These are phyloP conservation scores for Syngnathus floridae DNA, from an alignment of 2,113 vertebrate genomes.

Conservation along the genomic window DNA sequence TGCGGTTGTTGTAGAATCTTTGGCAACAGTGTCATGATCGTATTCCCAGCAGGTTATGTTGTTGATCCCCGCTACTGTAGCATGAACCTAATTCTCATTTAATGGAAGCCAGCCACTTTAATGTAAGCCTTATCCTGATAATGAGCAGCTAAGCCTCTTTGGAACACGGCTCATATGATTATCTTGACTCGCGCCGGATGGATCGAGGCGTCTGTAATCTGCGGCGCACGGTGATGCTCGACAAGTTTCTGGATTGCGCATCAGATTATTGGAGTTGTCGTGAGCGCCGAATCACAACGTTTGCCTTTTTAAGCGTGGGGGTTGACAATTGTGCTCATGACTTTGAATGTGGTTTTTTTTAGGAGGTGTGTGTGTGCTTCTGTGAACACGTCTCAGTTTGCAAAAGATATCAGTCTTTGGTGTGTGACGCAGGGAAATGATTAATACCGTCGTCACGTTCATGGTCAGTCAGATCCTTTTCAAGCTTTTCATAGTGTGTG, in stretches of 20 bases:
- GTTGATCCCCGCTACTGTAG: slow-evolving; percentile 20
- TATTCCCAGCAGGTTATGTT: neutral
- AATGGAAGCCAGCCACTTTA: slow-evolving; percentile 53
- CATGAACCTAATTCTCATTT: slow-evolving; percentile 46
- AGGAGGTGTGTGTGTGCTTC: neutral
- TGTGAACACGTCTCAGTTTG: neutral
- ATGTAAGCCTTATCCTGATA: slow-evolving; percentile 58
- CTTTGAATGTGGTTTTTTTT: neutral
- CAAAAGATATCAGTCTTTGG: slow-evolving; percentile 5
- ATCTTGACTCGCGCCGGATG: slow-evolving; percentile 45
- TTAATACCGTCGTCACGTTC: slow-evolving; percentile 3
- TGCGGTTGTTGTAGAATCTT: neutral
- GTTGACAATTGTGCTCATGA: neutral
- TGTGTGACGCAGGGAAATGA: slow-evolving; percentile 6
- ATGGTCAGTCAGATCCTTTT: neutral
- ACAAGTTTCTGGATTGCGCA: slow-evolving; percentile 52
- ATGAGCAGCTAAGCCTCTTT: slow-evolving; percentile 67
- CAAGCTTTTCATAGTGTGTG: neutral
- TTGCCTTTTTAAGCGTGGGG: neutral
- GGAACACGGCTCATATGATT: slow-evolving; percentile 61
- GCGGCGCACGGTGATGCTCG: slow-evolving; percentile 43
- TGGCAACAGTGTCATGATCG: neutral
- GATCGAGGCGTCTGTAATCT: slow-evolving; percentile 70
- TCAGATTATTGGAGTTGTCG: slow-evolving; percentile 39
- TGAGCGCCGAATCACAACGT: slow-evolving; percentile 21